A percentile compares a stretch with the other conserved stretches of the same genome.
phyloP scores from a whole-genome alignment of 2,797 vertebrate genomes.

The Hippocampus kuda region DNA sequence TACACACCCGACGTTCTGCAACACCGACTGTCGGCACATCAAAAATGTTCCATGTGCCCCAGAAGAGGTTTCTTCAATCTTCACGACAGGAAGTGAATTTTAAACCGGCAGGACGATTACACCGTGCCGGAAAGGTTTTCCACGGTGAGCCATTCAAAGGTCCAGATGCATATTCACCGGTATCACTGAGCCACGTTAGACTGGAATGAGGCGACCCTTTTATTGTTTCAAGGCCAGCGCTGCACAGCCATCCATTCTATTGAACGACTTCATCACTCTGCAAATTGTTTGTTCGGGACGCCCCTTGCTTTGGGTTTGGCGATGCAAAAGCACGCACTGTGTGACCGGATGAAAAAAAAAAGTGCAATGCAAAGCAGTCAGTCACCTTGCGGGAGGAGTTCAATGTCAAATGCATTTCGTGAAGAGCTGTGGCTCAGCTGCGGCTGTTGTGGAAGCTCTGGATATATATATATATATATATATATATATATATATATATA shows the following conservation, averaged over 20 bases:
- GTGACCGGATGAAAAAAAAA: not conserved
- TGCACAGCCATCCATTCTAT: not conserved
- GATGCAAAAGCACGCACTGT: not conserved
- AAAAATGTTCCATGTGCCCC: not conserved
- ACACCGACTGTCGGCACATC: not conserved
- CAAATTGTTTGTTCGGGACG: not conserved
- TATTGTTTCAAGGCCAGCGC: not conserved
- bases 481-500: too few species aligned
- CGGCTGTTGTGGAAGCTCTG: too few species aligned
- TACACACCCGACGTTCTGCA: not conserved
- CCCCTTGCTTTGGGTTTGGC: not conserved
- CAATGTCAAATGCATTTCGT: not conserved
- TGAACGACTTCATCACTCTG: not conserved
- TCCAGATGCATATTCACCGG: constrained; percentile 1
- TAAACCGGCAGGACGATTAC: not conserved
- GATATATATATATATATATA: too few species aligned
- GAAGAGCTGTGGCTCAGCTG: too few species aligned
- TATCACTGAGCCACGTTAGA: not conserved
- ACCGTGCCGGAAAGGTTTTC: not conserved
- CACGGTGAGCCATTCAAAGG: not conserved
- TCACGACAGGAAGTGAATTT: not conserved
- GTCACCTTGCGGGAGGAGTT: not conserved
- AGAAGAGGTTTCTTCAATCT: not conserved
- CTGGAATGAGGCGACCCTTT: not conserved
- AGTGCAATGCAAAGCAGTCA: not conserved